phyloP scores from a whole-genome alignment of 2,888 invertebrate genomes.

The Geophilus truncorum region DNA sequence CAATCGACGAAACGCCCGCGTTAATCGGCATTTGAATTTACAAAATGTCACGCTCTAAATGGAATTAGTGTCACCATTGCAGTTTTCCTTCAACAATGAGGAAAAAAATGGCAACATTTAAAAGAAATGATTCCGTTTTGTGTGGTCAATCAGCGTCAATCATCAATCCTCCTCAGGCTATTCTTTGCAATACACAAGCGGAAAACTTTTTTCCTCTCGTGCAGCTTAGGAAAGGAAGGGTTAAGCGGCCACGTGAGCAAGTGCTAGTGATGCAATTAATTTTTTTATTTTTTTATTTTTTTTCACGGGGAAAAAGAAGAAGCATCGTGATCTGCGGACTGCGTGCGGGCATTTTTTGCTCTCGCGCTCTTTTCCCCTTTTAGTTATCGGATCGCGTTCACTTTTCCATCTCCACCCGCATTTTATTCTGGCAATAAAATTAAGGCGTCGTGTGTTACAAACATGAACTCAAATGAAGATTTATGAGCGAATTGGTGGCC shows the following conservation, averaged over 20 bases:
- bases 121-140: not conserved
- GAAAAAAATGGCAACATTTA: not conserved
- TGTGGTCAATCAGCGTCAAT: conserved; percentile 12
- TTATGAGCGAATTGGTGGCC: conserved; percentile 7
- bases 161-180: not conserved
- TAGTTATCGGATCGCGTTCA: not conserved
- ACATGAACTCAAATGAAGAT: conserved; percentile 16
- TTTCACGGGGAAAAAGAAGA: not conserved
- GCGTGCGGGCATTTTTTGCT: not conserved
- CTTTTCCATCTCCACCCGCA: not conserved
- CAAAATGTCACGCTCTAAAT: conserved; percentile 18
- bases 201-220: not conserved
- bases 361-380: not conserved
- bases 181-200: not conserved
- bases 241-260: not conserved
- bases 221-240: not conserved
- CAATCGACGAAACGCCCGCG: conserved; percentile 20
- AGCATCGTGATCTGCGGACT: not conserved
- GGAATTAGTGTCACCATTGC: not conserved
- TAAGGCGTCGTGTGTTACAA: conserved; percentile 13
- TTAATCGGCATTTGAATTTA: conserved; percentile 20
- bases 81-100: conserved; percentile 4
- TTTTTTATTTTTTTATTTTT: not conserved
- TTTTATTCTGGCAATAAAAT: conserved; percentile 8
- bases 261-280: not conserved